Evolutionary conservation across 1,140 invertebrate genomes (phyloP).

Genomic region (Ceratina australensis): DNA sequence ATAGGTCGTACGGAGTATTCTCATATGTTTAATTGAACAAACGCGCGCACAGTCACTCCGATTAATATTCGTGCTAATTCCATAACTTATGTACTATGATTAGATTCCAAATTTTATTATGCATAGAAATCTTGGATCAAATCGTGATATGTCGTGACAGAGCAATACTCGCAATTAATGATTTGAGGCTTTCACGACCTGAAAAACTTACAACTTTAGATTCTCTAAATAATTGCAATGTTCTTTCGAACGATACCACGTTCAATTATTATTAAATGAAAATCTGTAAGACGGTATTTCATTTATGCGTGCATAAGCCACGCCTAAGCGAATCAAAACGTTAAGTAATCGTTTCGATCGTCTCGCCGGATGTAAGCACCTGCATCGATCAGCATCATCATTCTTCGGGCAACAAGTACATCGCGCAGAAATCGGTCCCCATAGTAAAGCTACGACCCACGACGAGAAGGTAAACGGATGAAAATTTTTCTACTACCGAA

Average conservation of each 20-base stretch:
- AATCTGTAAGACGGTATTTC: not conserved
- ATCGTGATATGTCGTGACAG: no score
- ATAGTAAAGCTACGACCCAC: not conserved
- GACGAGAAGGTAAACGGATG: not conserved
- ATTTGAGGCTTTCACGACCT: no score
- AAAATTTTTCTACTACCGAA: conserved; percentile 12
- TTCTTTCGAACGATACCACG: not conserved
- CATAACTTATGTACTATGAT: no score
- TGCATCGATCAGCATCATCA: conserved; percentile 4
- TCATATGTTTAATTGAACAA: no score
- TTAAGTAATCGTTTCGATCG: not conserved
- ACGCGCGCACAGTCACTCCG: no score
- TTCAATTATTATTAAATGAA: not conserved
- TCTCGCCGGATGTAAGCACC: not conserved
- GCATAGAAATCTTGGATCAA: no score
- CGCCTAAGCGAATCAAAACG: conserved; percentile 8
- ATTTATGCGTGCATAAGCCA: not conserved
- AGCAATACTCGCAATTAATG: not conserved
- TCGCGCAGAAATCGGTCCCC: not conserved
- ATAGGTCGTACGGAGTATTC: not conserved
- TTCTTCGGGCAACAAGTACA: not conserved
- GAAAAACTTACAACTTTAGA: no score
- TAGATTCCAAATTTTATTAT: no score
- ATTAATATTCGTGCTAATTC: no score
- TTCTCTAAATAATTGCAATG: not conserved